Evolutionary conservation across 2,888 invertebrate genomes (phyloP).

Genomic region (Dugesia japonica): DNA sequence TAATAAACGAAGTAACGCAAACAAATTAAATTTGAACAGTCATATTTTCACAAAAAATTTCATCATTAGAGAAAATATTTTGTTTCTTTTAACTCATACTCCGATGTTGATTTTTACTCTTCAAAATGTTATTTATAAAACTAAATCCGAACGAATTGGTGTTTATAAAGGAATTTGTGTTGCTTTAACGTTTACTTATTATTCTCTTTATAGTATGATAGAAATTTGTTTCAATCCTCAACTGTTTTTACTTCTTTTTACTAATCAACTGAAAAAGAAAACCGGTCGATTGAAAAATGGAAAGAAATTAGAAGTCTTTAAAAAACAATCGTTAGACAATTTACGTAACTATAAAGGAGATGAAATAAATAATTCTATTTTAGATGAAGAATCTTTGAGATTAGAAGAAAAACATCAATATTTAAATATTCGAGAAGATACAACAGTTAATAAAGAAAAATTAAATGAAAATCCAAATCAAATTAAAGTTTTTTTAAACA

Average conservation of each 20-base stretch:
- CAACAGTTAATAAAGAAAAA: neutral
- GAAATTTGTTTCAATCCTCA: slow-evolving; percentile 5
- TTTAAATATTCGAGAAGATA: neutral
- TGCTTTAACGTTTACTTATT: neutral
- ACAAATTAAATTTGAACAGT: neutral
- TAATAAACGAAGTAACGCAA: neutral
- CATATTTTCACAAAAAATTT: slow-evolving; percentile 2
- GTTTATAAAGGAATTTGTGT: slow-evolving; percentile 5
- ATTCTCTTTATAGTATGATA: neutral
- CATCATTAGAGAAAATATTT: slow-evolving; percentile 8
- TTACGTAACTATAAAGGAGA: too few species aligned
- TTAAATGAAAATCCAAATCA: neutral
- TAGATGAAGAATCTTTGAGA: too few species aligned
- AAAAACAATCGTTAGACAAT: neutral
- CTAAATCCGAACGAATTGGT: neutral
- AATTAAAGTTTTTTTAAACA: neutral
- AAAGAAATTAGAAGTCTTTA: neutral
- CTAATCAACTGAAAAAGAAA: neutral
- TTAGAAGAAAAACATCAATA: too few species aligned
- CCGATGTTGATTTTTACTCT: neutral
- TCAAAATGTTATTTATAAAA: neutral
- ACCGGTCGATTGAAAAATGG: neutral
- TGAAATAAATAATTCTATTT: too few species aligned
- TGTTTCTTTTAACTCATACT: slow-evolving; percentile 3
- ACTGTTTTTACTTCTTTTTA: neutral